Base-by-base conservation (phyloP, 2,888 invertebrate genomes). In the Heliconius erato region DNA sequence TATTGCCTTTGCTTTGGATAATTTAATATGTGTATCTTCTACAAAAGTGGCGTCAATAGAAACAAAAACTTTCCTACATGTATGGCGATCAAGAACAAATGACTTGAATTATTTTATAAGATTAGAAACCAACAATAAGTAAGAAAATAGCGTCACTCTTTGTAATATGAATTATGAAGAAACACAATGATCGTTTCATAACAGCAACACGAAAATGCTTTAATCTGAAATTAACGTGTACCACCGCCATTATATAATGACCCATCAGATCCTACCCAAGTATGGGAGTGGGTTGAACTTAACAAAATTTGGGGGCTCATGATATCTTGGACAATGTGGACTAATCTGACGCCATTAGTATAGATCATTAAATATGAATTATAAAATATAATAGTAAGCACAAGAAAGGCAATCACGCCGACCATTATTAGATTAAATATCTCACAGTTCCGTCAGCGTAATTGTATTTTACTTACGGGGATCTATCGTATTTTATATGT, bases 291-390 rank as follows among this genome's bases (percentile, higher is more conserved):
- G 76, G 79, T 82, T 78, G 44, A 83, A 16, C 67, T 79, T 74
- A 82, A 85, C 88, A 84, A 84, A 87, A 88, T 89, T 88, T 88
- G 81, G 88, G 84, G 88, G 94, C 79, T 92, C 94, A 85, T 3
- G 14, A 40, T 87, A 85, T 23, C 85, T 40, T 92, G 92, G 95
- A 85, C 85, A 82, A 44, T 67, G 80, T 88, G 89, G 92, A 92
- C 92, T 90, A 92, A 94, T 94, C 92, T 93, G 92, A 90, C 91
- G 91, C 93, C 94, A 94, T 95, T 95, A 95, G 94, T 93, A 94
- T 93, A 92, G 94, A 95, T 95, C 94, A 95, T 95, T 95, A 95
- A 95, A 95, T 94, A 94, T 95, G 93, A 95, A 95, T 95, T 95
- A 95, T 95, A 95, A 95, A 78, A 94, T 94, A 94, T 93, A 92